phyloP scores from a whole-genome alignment of 2,113 vertebrate species.

The Gorilla gorilla region DNA sequence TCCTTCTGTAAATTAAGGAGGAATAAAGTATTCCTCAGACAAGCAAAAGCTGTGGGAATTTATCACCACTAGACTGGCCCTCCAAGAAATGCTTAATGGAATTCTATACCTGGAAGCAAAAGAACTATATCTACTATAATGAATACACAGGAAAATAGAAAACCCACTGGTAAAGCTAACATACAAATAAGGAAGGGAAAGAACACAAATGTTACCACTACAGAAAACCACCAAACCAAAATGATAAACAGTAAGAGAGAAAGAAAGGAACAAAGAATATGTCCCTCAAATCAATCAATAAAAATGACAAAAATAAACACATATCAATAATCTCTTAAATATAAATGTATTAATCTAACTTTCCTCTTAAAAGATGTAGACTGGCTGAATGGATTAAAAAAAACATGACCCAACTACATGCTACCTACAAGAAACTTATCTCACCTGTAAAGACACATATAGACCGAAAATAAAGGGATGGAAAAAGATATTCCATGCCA shows the following conservation, averaged over 20 bases:
- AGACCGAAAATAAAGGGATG: background rate
- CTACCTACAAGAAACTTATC: background rate
- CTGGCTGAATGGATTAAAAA: background rate
- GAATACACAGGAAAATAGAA: background rate
- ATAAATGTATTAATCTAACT: background rate
- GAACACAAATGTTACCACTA: background rate
- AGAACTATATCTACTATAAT: background rate
- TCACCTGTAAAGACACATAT: background rate
- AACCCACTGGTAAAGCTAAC: background rate
- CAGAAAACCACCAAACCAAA: background rate
- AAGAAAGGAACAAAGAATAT: background rate
- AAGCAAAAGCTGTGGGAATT: background rate
- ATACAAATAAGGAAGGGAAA: background rate
- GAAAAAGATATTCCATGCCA: background rate
- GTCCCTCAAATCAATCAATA: background rate
- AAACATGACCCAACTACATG: background rate
- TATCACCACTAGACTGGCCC: no score
- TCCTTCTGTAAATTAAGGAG: background rate
- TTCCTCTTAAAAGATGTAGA: background rate
- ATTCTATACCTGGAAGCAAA: background rate
- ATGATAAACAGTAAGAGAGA: background rate
- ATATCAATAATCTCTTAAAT: background rate
- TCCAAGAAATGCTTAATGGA: background rate
- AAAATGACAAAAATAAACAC: background rate
- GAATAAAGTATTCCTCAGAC: background rate